A percentile compares a stretch with the other conserved stretches of the same genome.
These are phyloP conservation scores for Sthenelais limicola DNA, from an alignment of 2,888 invertebrate species.

Conservation along the genomic window DNA sequence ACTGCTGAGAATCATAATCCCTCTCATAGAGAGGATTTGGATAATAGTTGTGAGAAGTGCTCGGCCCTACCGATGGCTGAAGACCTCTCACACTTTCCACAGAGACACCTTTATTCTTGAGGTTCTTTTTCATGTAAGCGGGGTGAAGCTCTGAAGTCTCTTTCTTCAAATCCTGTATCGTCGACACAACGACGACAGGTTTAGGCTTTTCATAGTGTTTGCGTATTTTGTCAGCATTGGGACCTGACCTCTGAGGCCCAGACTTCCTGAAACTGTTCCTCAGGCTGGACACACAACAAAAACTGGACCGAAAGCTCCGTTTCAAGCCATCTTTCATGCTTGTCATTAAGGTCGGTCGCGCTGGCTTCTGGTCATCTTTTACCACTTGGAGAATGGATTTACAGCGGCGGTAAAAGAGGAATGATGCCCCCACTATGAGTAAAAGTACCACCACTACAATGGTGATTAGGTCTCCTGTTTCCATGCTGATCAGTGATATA, in stretches of 20 bases:
- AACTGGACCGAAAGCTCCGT: slow-evolving; percentile 11
- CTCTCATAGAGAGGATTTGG: slow-evolving; percentile 12
- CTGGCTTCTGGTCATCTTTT: slow-evolving; percentile 23
- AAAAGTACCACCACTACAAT: not conserved
- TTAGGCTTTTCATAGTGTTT: no score
- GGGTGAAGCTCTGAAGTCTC: slow-evolving; percentile 15
- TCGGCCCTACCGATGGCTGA: no score
- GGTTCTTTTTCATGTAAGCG: slow-evolving; percentile 2
- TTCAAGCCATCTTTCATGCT: slow-evolving; percentile 11
- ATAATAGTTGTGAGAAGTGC: no score
- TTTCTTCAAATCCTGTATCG: not conserved
- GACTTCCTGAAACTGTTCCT: slow-evolving; percentile 26
- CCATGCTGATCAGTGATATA: not conserved
- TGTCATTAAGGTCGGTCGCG: not conserved
- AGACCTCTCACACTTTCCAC: not conserved
- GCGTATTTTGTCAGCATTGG: no score
- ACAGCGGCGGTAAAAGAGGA: slow-evolving; percentile 21
- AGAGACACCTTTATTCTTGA: not conserved
- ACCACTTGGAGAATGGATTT: not conserved
- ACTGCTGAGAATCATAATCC: no score
- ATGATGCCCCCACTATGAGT: not conserved
- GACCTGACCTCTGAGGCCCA: not conserved
- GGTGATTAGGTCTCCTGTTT: slow-evolving; percentile 13
- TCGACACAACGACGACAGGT: not conserved
- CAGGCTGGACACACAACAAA: not conserved